Conservation (phyloP, 2,797 vertebrate genomes). For the Lepilemur septentrionalis region DNA sequence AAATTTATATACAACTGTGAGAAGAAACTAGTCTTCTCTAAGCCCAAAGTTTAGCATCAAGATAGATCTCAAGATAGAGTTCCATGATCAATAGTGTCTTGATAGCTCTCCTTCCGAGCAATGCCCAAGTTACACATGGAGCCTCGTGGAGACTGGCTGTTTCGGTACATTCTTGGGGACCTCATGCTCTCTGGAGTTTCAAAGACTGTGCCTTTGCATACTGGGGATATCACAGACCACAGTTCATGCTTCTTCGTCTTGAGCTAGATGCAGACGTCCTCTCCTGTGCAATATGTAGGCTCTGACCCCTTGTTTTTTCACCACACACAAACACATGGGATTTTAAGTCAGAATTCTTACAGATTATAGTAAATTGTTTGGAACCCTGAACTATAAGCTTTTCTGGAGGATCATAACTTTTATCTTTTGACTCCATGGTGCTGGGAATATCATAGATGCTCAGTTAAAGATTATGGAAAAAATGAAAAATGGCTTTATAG, state of each 20-base stretch:
- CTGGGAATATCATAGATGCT: not conserved
- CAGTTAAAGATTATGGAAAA: not conserved
- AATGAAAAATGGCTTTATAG: conserved; percentile 56
- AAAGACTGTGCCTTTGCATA: not conserved
- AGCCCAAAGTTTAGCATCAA: not conserved
- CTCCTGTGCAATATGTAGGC: not conserved
- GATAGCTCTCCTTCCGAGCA: not conserved
- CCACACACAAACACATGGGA: not conserved
- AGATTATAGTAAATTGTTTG: conserved; percentile 63
- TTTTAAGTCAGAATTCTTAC: not conserved
- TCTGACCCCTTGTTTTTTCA: not conserved
- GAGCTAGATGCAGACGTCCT: not conserved
- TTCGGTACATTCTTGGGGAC: not conserved
- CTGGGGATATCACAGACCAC: not conserved
- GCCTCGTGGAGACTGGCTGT: not conserved
- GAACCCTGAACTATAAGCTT: conserved; percentile 47
- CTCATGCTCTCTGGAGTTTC: not conserved
- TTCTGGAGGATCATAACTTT: not conserved
- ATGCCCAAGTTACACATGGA: not conserved
- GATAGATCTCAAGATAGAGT: not conserved
- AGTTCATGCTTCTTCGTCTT: not conserved
- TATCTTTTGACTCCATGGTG: not conserved
- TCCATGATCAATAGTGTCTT: not conserved
- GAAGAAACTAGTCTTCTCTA: not conserved
- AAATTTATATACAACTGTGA: not conserved